Evolutionary conservation across 1,140 invertebrate species (phyloP).

Genomic region (Drosophila punjabiensis): DNA sequence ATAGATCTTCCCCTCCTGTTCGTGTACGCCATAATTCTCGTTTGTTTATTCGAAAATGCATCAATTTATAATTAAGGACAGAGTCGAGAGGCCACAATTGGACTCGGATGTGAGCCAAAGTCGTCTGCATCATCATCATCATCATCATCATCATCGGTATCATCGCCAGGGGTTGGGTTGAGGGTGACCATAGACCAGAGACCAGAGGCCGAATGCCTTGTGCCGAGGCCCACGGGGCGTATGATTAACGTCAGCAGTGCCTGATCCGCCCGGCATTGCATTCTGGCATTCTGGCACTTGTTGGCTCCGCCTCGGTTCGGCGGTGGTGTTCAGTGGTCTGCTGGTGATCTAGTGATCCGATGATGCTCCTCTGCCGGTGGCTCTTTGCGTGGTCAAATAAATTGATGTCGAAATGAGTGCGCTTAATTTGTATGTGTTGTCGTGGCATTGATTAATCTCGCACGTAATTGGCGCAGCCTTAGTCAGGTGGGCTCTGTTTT

Average conservation of each 20-base stretch:
- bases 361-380: slow-evolving; percentile 15
- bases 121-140: slow-evolving; percentile 57
- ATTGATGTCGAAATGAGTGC: slow-evolving; percentile 73
- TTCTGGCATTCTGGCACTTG: slow-evolving; percentile 67
- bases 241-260: slow-evolving; percentile 73
- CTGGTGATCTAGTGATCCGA: slow-evolving; percentile 14
- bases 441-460: slow-evolving; percentile 79
- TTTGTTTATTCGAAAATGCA: slow-evolving; percentile 69
- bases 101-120: slow-evolving; percentile 59
- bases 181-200: slow-evolving; percentile 25
- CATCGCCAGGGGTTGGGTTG: slow-evolving; percentile 29
- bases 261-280: slow-evolving; percentile 25
- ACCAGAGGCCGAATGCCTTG: slow-evolving; percentile 8
- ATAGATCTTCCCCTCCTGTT: slow-evolving; percentile 32
- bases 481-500: slow-evolving; percentile 36
- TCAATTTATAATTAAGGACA: slow-evolving; percentile 83
- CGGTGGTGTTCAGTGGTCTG: slow-evolving; percentile 12
- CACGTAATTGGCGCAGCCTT: slow-evolving; percentile 64
- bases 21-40: slow-evolving; percentile 42
- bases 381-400: slow-evolving; percentile 64
- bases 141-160: slow-evolving; percentile 24
- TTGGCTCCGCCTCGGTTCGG: slow-evolving; percentile 53
- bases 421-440: slow-evolving; percentile 79
- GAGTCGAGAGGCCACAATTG: slow-evolving; percentile 58
- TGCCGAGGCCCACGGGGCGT: slow-evolving; percentile 67